Conservation (phyloP, 2,113 vertebrate species). For the Gymnogyps californianus region DNA sequence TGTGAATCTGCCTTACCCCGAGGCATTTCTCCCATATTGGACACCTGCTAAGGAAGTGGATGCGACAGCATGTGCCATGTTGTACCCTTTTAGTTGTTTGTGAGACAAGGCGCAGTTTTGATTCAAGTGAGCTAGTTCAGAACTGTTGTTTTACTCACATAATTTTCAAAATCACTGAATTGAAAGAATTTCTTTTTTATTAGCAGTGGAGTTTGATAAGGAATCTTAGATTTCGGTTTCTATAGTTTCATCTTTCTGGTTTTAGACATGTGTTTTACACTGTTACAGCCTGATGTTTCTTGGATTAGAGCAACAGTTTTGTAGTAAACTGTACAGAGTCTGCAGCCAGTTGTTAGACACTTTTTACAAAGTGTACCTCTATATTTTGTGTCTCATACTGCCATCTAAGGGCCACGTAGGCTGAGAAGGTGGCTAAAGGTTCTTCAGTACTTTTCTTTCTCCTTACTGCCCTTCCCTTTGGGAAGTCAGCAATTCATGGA, state of each 20-base stretch:
- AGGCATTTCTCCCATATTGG: background rate
- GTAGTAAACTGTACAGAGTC: background rate
- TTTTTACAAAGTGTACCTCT: background rate
- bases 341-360: background rate
- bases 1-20: background rate
- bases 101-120: background rate
- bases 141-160: accelerated
- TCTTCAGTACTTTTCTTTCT: background rate
- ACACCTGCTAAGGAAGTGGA: background rate
- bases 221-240: background rate
- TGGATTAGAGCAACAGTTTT: background rate
- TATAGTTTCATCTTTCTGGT: accelerated
- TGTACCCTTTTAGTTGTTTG: background rate
- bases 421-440: background rate
- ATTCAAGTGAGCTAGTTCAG: background rate
- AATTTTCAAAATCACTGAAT: background rate
- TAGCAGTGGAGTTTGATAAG: background rate
- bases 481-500: background rate
- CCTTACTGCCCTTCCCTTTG: background rate
- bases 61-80: accelerated
- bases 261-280: background rate
- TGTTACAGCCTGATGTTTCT: background rate
- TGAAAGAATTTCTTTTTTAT: background rate
- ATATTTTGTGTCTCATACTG: constrained; percentile 27
- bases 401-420: constrained; percentile 20